A percentile compares a stretch with the other conserved stretches of the same genome.
Evolutionary conservation across 2,113 vertebrate genomes (phyloP).

Genomic region (Platysteira castanea): DNA sequence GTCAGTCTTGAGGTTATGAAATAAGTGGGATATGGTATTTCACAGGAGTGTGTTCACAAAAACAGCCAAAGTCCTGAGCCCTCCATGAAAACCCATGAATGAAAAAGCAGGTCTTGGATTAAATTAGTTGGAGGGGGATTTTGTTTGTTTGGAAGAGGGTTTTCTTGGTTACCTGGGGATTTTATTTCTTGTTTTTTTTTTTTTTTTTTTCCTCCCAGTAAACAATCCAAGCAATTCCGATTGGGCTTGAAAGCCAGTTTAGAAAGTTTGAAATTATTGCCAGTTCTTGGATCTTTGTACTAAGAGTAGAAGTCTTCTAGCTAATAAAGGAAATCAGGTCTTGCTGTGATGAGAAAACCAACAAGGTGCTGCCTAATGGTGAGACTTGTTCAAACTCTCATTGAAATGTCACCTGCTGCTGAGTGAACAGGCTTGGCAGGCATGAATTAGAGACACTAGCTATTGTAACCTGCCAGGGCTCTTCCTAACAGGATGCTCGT

Average conservation of each 20-base stretch:
- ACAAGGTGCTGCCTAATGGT: neutral
- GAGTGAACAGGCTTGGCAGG: neutral
- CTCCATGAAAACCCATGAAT: neutral
- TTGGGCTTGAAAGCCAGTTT: neutral
- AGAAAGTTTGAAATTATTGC: neutral
- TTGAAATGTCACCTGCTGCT: neutral
- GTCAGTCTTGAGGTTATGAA: neutral
- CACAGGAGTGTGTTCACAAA: neutral
- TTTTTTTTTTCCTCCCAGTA: neutral
- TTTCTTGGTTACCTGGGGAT: neutral
- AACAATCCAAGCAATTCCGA: neutral
- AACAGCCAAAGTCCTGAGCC: neutral
- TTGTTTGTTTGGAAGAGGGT: neutral
- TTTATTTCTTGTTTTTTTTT: neutral
- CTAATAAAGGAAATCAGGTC: slow-evolving; percentile 12
- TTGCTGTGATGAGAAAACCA: neutral
- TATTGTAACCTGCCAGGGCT: neutral
- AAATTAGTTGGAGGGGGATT: neutral
- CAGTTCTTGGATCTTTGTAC: neutral
- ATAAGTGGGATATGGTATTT: neutral
- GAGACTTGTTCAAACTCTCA: neutral
- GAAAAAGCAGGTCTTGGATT: neutral
- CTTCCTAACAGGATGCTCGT: neutral
- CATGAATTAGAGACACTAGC: neutral
- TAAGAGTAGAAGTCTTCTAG: neutral